Evolutionary conservation across 2,888 invertebrate genomes (phyloP).

Genomic region (Saturnia pavonia): DNA sequence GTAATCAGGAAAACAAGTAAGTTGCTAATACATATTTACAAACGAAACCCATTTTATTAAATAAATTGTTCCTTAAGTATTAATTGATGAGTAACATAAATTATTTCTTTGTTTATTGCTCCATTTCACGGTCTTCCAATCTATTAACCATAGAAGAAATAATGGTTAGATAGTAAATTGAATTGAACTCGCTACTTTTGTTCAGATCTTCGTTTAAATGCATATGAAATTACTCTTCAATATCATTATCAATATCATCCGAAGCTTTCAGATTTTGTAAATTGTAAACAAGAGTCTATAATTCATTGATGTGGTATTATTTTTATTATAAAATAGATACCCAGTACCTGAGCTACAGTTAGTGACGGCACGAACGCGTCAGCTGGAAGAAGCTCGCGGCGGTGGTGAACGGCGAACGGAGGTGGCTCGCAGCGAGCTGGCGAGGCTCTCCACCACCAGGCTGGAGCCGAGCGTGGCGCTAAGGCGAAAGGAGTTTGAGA

Average conservation of each 20-base stretch:
- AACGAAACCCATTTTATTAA: neutral
- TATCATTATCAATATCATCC: too few species aligned
- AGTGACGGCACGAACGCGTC: slow-evolving; percentile 87
- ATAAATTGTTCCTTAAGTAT: neutral
- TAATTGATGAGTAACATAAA: neutral
- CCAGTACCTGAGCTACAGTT: slow-evolving; percentile 82
- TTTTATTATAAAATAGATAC: slow-evolving; percentile 49
- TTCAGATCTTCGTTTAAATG: too few species aligned
- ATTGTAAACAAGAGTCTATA: too few species aligned
- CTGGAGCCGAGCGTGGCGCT: slow-evolving; percentile 89
- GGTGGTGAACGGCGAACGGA: slow-evolving; percentile 85
- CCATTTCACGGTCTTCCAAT: neutral
- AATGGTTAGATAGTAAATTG: too few species aligned
- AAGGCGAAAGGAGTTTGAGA: slow-evolving; percentile 87
- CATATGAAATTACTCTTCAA: too few species aligned
- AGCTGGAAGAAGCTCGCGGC: slow-evolving; percentile 86
- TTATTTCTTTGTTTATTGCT: neutral
- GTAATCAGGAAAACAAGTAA: slow-evolving; percentile 73
- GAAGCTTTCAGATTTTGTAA: too few species aligned
- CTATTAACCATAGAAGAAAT: neutral
- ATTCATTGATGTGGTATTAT: neutral
- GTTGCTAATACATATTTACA: slow-evolving; percentile 21
- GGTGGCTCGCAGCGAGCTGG: slow-evolving; percentile 85
- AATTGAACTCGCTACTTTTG: too few species aligned
- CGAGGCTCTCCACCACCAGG: slow-evolving; percentile 84